Conservation (phyloP, 2,888 invertebrate genomes). For the Xylophagus ater region DNA sequence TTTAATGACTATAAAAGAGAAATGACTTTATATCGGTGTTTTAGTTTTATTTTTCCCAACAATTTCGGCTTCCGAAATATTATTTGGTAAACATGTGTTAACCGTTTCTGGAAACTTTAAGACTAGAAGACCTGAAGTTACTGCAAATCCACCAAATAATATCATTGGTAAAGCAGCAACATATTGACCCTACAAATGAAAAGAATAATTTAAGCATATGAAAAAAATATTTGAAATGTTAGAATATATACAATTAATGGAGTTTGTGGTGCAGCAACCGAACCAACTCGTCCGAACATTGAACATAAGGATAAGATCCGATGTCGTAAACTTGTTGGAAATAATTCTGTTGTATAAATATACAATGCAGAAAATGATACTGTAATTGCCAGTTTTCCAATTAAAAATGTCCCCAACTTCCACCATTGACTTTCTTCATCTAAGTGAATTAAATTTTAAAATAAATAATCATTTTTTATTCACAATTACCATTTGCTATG, state of each 20-base stretch:
- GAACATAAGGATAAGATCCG: slow-evolving; percentile 56
- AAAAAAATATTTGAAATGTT: background rate
- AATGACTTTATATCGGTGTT: no score
- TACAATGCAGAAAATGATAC: slow-evolving; percentile 56
- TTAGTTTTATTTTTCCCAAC: no score
- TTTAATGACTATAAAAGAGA: no score
- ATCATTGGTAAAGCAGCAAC: slow-evolving; percentile 40
- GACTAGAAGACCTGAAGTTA: slow-evolving; percentile 45
- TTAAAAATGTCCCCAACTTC: slow-evolving; percentile 39
- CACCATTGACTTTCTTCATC: slow-evolving; percentile 10
- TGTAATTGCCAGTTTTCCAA: slow-evolving; percentile 54
- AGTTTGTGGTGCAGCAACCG: slow-evolving; percentile 59
- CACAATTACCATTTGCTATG: slow-evolving; percentile 1
- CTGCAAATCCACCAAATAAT: slow-evolving; percentile 46
- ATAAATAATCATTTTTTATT: background rate
- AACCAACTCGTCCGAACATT: slow-evolving; percentile 57
- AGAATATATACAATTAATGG: slow-evolving; percentile 41
- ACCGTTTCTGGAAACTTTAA: no score
- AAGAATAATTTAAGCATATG: background rate
- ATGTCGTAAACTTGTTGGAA: slow-evolving; percentile 55
- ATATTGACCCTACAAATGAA: slow-evolving; percentile 2
- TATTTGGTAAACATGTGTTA: no score
- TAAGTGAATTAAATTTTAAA: no score
- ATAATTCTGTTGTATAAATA: slow-evolving; percentile 59
- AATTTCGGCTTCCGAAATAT: no score